Evolutionary conservation across 2,797 vertebrate genomes (phyloP).

Genomic region (Malurus leucopterus): DNA sequence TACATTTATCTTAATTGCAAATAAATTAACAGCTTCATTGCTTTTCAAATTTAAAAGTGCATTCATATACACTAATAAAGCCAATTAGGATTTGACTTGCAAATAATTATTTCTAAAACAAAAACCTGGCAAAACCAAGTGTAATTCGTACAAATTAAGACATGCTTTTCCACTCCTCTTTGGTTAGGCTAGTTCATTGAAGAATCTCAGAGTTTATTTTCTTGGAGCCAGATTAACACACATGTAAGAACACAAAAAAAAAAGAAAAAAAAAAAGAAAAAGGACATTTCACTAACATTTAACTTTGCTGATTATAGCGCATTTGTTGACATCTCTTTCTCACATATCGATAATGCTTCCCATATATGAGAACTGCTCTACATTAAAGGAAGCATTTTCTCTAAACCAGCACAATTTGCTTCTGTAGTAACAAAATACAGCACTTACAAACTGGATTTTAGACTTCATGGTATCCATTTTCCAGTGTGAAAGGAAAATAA

Average conservation of each 20-base stretch:
- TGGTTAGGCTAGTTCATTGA: neutral
- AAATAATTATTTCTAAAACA: neutral
- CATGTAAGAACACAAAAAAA: neutral
- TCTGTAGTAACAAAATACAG: neutral
- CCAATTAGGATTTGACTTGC: neutral
- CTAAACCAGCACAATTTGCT: neutral
- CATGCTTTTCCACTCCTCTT: neutral
- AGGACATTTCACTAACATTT: neutral
- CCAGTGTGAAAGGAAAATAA: neutral
- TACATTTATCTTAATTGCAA: slow-evolving; percentile 51
- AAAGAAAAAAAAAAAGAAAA: neutral
- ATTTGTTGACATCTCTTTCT: neutral
- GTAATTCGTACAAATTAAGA: neutral
- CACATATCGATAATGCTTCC: neutral
- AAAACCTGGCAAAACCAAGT: neutral
- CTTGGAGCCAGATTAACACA: neutral
- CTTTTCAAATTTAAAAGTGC: slow-evolving; percentile 26
- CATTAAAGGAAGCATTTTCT: neutral
- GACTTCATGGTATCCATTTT: neutral
- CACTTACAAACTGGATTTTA: neutral
- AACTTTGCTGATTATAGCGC: neutral
- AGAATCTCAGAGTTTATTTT: neutral
- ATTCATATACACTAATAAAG: slow-evolving; percentile 4
- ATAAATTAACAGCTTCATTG: slow-evolving; percentile 8
- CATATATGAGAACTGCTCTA: neutral